Base-by-base conservation (phyloP, 2,113 vertebrate species). In the Candoia aspera region DNA sequence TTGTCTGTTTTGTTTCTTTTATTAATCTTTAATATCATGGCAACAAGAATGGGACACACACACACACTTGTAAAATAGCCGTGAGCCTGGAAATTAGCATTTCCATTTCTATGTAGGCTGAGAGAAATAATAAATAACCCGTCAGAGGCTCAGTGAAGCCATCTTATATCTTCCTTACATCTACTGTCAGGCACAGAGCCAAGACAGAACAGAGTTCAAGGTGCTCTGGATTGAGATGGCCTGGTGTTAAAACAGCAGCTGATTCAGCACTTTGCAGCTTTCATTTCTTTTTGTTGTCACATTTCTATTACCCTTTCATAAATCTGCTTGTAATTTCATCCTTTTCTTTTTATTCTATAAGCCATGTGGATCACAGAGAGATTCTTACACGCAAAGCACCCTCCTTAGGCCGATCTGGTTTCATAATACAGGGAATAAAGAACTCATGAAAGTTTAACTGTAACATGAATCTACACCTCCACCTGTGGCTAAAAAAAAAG, bases 131-230 rank as follows among this genome's bases (percentile, higher is more conserved):
- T 93, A 88, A 90, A 96, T 60, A 90, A 92, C 87, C 0, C 0
- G 49, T 94, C 92, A 87, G 73, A 79, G 73, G 92, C 79, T 96
- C 96, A 97, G 88, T 93, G 94, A 96, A 97, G 96, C 90, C 93
- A 91, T 55, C 92, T 79, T 94, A 94, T 54, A 96, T 95, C 95
- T 93, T 92, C 46, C 58, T 95, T 93, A 94, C 17, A 92, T 68
- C 88, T 93, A 90, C 93, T 60, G 91, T 94, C 84, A 91, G 95
- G 95, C 95, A 94, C 21, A 46, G 0, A 95, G 95, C 95, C 95
- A 97, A 96, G 93, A 37, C 60, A 95, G 96, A 96, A 94, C 93
- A 95, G n/a, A 93, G 93, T 95, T 89, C 92, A 95, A 95, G 95
- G 94, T 97, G 94, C 95, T 95, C 84, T 91, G 94, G 90, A 95